Evolutionary conservation across 2,113 vertebrate species (phyloP).

Genomic region (Mixornis gularis): DNA sequence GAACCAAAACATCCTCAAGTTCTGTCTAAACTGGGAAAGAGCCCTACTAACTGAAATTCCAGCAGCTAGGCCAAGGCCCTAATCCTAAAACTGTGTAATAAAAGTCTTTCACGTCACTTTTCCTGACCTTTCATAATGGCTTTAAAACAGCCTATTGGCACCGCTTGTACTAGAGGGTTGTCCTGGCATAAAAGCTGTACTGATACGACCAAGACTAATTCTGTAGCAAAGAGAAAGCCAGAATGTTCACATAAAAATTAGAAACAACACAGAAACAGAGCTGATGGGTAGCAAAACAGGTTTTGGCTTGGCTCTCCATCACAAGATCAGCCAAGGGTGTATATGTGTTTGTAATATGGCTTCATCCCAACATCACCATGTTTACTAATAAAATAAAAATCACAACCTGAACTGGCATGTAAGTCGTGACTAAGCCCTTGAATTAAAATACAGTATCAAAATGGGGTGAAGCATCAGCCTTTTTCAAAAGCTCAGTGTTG

Average conservation of each 20-base stretch:
- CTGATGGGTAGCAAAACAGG: background rate
- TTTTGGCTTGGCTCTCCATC: background rate
- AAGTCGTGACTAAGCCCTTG: background rate
- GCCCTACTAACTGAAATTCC: background rate
- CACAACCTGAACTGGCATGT: background rate
- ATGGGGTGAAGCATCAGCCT: background rate
- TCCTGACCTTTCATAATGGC: background rate
- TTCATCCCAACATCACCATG: background rate
- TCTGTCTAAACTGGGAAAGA: background rate
- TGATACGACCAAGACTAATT: background rate
- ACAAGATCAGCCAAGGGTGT: background rate
- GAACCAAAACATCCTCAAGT: background rate
- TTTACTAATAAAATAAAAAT: background rate
- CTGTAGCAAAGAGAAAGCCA: background rate
- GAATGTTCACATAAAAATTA: background rate
- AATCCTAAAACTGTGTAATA: background rate
- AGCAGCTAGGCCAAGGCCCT: background rate
- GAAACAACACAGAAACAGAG: background rate
- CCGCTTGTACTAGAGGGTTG: background rate
- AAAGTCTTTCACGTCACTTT: background rate
- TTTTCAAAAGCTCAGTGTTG: background rate
- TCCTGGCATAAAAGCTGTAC: background rate
- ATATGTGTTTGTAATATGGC: background rate
- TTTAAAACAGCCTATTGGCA: background rate
- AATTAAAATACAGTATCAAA: slow-evolving; percentile 2